phyloP scores from a whole-genome alignment of 2,797 vertebrate species.

The Dendrocincla tyrannina region DNA sequence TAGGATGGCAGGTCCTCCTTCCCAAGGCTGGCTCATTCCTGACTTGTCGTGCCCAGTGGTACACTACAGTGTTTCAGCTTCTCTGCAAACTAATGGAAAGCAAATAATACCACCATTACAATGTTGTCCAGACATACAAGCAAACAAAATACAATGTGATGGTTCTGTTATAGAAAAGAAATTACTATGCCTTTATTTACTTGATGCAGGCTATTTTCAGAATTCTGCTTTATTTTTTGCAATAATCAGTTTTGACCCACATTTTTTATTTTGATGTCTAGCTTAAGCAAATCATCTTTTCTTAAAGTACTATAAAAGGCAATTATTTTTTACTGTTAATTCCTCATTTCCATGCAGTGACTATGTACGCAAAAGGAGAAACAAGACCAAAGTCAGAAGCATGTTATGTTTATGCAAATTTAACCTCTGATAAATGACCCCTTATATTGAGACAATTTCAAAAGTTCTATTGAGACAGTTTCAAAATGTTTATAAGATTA shows the following conservation, averaged over 20 bases:
- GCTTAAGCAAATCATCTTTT: background rate
- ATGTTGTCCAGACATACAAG: background rate
- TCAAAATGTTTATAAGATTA: background rate
- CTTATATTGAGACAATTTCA: background rate
- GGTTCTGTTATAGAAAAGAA: background rate
- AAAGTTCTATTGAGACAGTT: background rate
- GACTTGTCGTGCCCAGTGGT: constrained; percentile 12
- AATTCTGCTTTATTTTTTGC: background rate
- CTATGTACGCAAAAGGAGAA: background rate
- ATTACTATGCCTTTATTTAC: background rate
- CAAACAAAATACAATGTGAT: background rate
- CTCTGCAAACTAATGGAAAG: constrained; percentile 35
- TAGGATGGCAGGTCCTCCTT: constrained; percentile 21
- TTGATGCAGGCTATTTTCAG: background rate
- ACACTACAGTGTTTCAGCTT: constrained; percentile 4
- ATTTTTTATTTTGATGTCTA: background rate
- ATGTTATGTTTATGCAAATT: background rate
- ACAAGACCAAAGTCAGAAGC: background rate
- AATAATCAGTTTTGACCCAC: background rate
- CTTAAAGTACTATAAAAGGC: background rate
- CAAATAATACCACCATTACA: background rate
- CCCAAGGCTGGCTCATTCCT: constrained; percentile 65
- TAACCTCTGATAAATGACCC: background rate
- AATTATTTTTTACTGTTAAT: background rate
- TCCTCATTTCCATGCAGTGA: background rate